phyloP scores from a whole-genome alignment of 2,797 vertebrate genomes.

The Cuniculus paca region DNA sequence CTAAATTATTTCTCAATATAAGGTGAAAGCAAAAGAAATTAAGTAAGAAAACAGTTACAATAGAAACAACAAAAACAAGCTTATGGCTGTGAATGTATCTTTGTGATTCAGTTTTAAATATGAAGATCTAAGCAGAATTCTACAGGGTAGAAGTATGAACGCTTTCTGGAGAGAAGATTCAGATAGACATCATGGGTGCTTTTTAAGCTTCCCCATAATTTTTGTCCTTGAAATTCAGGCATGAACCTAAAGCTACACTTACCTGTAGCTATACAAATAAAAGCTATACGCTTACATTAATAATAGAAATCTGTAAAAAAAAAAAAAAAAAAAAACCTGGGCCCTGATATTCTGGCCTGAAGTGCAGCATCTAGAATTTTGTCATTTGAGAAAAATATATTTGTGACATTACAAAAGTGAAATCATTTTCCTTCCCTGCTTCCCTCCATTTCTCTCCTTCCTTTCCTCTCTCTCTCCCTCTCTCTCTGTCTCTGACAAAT shows the following conservation, averaged over 20 bases:
- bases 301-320: neutral
- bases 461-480: neutral
- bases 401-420: neutral
- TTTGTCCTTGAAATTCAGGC: neutral
- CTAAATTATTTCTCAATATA: neutral
- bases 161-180: neutral
- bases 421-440: neutral
- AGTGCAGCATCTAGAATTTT: neutral
- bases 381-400: neutral
- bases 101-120: neutral
- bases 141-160: neutral
- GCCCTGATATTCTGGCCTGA: neutral
- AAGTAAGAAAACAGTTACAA: neutral
- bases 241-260: neutral
- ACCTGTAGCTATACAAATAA: neutral
- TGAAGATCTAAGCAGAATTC: neutral
- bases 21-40: neutral
- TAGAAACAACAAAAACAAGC: neutral
- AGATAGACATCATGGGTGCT: neutral
- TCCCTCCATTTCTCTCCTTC: neutral
- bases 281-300: neutral
- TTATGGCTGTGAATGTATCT: neutral
- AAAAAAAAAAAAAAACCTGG: neutral
- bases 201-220: neutral
- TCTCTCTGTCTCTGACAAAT: neutral